A percentile compares a stretch with the other conserved stretches of the same genome.
Evolutionary conservation across 2,113 vertebrate genomes (phyloP).

Genomic region (Beaufortia kweichowensis): DNA sequence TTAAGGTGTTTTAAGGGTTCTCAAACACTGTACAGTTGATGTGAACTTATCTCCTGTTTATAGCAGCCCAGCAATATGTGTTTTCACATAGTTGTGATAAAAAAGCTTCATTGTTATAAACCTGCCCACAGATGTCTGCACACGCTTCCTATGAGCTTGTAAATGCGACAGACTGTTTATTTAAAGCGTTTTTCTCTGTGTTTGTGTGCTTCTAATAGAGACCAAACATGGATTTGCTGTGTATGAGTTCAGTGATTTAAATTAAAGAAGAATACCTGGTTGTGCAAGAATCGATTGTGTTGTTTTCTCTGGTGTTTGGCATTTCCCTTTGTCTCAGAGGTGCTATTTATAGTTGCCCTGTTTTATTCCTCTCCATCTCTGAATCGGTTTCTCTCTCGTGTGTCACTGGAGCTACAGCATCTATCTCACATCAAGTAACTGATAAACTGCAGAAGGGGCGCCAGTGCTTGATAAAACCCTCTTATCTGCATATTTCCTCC

Average conservation of each 20-base stretch:
- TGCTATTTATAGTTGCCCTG: constrained; percentile 77
- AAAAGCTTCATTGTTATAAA: constrained; percentile 42
- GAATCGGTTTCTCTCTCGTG: constrained; percentile 38
- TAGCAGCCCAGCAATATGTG: constrained; percentile 39
- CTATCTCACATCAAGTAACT: neutral
- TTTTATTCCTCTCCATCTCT: constrained; percentile 54
- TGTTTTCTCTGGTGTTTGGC: constrained; percentile 54
- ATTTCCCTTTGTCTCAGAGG: constrained; percentile 60
- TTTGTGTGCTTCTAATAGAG: constrained; percentile 62
- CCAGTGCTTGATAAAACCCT: constrained; percentile 9
- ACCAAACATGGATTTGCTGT: constrained; percentile 66
- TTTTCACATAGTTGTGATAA: constrained; percentile 55
- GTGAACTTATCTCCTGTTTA: constrained; percentile 40
- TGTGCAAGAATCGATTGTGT: constrained; percentile 53
- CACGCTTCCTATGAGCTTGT: constrained; percentile 60
- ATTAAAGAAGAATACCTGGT: constrained; percentile 62
- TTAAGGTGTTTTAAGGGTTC: constrained; percentile 40
- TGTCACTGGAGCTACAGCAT: constrained; percentile 15
- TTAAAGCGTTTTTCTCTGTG: constrained; percentile 57
- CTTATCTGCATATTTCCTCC: neutral
- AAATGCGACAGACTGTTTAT: constrained; percentile 60
- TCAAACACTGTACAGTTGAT: constrained; percentile 32
- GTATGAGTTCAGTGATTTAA: constrained; percentile 67
- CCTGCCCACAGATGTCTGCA: constrained; percentile 33
- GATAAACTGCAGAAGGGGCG: neutral